phyloP scores from a whole-genome alignment of 2,797 vertebrate species.

The Chrysocyon brachyurus region DNA sequence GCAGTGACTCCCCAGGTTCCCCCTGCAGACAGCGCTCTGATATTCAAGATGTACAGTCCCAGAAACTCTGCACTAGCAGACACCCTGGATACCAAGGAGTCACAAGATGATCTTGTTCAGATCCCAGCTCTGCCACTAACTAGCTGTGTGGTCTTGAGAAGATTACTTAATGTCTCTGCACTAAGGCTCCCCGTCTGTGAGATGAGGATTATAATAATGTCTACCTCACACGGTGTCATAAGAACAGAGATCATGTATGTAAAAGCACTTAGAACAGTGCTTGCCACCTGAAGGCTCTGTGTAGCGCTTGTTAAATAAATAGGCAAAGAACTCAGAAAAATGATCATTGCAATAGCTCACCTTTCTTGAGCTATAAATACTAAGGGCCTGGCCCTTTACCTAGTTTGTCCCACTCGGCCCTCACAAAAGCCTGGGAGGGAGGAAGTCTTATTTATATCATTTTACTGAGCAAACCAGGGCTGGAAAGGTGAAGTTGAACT shows the following conservation, averaged over 20 bases:
- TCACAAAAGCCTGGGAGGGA: neutral
- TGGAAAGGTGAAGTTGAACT: neutral
- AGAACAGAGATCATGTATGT: neutral
- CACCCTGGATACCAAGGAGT: neutral
- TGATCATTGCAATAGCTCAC: neutral
- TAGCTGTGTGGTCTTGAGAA: slow-evolving; percentile 8
- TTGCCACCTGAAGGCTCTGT: neutral
- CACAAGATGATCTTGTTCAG: neutral
- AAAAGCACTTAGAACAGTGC: neutral
- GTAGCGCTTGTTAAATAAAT: neutral
- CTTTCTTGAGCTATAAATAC: neutral
- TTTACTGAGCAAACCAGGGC: neutral
- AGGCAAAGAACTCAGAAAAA: neutral
- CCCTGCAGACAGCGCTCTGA: neutral
- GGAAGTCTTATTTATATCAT: neutral
- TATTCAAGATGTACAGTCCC: neutral
- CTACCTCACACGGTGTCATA: neutral
- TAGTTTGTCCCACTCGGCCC: neutral
- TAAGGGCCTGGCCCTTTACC: neutral
- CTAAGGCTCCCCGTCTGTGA: neutral
- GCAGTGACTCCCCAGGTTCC: neutral
- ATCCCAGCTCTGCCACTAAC: neutral
- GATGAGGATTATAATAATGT: too few species aligned
- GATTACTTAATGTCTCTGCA: neutral
- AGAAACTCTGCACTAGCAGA: neutral